Percentiles rank a stretch among this genome's conserved stretches.
phyloP scores from a whole-genome alignment of 2,797 vertebrate genomes.

The Pyrocephalus nanus region DNA sequence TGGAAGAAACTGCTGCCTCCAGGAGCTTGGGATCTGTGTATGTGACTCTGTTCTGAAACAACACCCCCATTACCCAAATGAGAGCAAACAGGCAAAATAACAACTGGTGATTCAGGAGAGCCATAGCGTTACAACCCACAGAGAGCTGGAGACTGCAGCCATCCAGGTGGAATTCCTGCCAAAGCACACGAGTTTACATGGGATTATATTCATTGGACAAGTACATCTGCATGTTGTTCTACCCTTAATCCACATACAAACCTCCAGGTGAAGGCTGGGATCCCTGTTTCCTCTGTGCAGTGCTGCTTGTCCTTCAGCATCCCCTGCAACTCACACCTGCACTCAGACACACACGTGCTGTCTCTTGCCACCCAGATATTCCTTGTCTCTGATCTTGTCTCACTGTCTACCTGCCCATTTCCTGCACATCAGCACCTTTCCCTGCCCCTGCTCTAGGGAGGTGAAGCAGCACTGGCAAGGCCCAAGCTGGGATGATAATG shows the following conservation, averaged over 20 bases:
- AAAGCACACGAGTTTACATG: neutral
- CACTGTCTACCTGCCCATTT: neutral
- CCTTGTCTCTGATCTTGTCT: neutral
- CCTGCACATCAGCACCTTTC: neutral
- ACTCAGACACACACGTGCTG: fast-evolving
- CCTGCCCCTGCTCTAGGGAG: neutral
- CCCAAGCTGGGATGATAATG: neutral
- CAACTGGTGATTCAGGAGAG: neutral
- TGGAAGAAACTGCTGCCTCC: conserved; percentile 11
- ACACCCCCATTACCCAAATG: neutral
- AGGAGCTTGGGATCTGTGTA: neutral
- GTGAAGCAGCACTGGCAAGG: neutral
- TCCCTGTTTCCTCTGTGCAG: neutral
- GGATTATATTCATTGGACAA: neutral
- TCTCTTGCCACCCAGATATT: neutral
- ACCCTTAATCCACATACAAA: neutral
- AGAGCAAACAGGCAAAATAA: neutral
- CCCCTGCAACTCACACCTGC: neutral
- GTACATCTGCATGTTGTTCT: neutral
- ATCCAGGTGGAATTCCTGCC: neutral
- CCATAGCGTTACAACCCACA: neutral
- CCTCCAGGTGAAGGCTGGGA: neutral
- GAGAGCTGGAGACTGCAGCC: neutral
- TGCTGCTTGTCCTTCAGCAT: neutral
- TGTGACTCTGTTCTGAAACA: neutral